Evolutionary conservation across 2,113 vertebrate genomes (phyloP), one percentile per base, ranked within the genome.

Genomic region (Callithrix jacchus): DNA sequence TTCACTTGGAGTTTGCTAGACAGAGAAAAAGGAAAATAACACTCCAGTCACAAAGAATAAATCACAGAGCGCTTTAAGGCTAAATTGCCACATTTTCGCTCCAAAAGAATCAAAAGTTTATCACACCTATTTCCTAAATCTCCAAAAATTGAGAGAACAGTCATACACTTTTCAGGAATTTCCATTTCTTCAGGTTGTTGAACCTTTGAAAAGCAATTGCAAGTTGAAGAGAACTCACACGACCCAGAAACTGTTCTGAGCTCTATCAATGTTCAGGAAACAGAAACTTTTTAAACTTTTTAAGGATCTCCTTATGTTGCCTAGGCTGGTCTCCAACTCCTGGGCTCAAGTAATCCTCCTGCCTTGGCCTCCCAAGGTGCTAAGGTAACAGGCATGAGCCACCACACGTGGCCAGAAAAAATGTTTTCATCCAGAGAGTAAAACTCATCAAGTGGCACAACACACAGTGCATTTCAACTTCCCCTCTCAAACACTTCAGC

Each of bases 171-270:
- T 56, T 71, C n/a, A 92, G 27, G 35, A 89, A 21, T 56, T 40
- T 37, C 23, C 37, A 76, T 52, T 64, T 96, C 30, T 86, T 92
- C 20, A 82, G 21, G 42, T 73, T 73, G 40, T 25, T 88, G 73
- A 93, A 89, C 42, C 84, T 61, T 87, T 74, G 54, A 61, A 79
- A 95, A 85, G 42, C 18, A 92, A 77, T 3, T 71, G 0, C 21
- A 95, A 83, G 61, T n/a, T 89, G 23, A 92, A 90, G 70, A 93
- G 35, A 87, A 73, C 47, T 61, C 52, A 64, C 16, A 18, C 87
- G 54, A 95, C 58, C 23, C 37, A 0, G 58, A 45, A 68, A 77
- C 4, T 74, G 52, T 37, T 86, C 40, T 92, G 40, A 91, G 47
- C n/a, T 84, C 58, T 66, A 70, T 76, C 47, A 80, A 71, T 49